Base-by-base conservation (phyloP, 2,113 vertebrate genomes). In the Atherinomorus stipes region DNA sequence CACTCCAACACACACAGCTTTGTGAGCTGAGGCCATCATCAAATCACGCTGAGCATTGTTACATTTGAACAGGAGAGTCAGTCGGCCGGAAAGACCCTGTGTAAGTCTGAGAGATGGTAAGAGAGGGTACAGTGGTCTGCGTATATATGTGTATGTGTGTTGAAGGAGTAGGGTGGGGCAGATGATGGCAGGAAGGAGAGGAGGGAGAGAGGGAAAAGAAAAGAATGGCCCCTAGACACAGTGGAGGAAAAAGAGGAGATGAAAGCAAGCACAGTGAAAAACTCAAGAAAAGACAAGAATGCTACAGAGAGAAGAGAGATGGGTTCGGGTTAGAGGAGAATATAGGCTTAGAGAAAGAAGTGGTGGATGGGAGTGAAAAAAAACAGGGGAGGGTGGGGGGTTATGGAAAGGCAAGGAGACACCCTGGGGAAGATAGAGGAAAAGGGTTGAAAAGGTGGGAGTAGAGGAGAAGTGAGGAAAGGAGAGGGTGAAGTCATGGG, bases 31-130 rank as follows among this genome's bases (percentile, higher is more conserved):
- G 86, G 86, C 86, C 90, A 86, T 86, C 85, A 87, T 91, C 89
- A 93, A 92, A 94, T 91, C 92, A 91, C 88, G 54, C 75, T 80
- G 91, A 89, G 90, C 87, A 90, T 90, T 91, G 90, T 92, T 92
- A 87, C 87, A 91, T 88, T 90, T 86, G 81, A 88, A 87, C 74
- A 84, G 87, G 76, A 85, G 77, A 89, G 64, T 81, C 89, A 90
- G 84, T 84, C 88, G 87, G 84, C 89, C 44, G 87, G 90, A 92
- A 92, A 91, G 88, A 91, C 87, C 88, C 81, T 22, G 69, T 88
- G 84, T 86, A 87, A 73, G 70, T 84, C 80, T 76, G 75, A 83
- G 81, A 85, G 79, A 80, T 67, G 58, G 78, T 74, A 70, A 65
- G 67, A 78, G 64, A 82, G 68, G 80, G 61, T 81, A 78, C 56